These are phyloP conservation scores for Lepidonotus clava DNA, from an alignment of 2,888 invertebrate species.

Conservation along the genomic window DNA sequence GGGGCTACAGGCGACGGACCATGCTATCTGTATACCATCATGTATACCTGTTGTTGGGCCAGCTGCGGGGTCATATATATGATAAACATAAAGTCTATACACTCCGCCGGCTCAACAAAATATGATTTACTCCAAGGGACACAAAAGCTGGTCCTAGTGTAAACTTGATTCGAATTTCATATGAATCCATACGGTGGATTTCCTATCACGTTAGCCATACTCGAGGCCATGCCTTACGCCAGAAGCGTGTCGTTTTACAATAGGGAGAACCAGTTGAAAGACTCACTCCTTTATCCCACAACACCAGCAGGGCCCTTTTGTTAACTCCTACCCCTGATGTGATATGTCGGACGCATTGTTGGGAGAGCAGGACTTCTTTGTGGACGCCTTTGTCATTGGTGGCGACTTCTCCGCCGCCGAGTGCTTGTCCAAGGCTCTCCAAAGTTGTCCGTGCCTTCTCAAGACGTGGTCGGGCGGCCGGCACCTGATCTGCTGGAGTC, in stretches of 20 bases:
- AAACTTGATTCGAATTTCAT: conserved; percentile 26
- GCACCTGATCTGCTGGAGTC: background rate
- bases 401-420: background rate
- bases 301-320: background rate
- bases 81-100: conserved; percentile 5
- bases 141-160: background rate
- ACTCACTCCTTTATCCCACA: background rate
- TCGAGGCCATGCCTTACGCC: background rate
- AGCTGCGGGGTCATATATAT: background rate
- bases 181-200: conserved; percentile 3
- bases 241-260: conserved; percentile 17
- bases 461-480: background rate
- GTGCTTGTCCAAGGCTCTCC: conserved; percentile 18
- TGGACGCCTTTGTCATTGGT: background rate
- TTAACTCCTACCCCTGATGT: background rate
- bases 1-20: no score
- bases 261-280: background rate
- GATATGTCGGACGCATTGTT: background rate
- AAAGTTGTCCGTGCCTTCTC: background rate
- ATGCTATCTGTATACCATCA: no score
- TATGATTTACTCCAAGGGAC: background rate
- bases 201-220: background rate
- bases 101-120: background rate
- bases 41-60: background rate
- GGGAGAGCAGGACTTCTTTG: background rate